Base-by-base conservation (phyloP, 2,888 invertebrate genomes). In the Cloeon dipterum region DNA sequence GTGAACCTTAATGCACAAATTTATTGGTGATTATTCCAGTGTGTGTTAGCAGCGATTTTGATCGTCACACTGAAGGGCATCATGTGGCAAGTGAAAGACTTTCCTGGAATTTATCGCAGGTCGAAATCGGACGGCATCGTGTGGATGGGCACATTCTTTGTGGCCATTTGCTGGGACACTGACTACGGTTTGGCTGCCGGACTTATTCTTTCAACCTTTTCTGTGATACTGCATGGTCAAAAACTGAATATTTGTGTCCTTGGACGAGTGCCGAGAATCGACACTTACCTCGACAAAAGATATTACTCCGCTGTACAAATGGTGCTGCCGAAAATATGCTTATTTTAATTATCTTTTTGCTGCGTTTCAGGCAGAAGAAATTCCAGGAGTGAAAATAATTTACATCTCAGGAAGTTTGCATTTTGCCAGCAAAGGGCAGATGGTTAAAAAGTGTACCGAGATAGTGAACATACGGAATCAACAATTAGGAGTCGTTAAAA, bases 11-110 rank as follows among this genome's bases (percentile, higher is more conserved):
- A n/a, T n/a, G n/a, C n/a, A n/a, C n/a, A n/a, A n/a, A n/a, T n/a
- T n/a, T n/a, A n/a, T n/a, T n/a, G n/a, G n/a, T n/a, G n/a, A n/a
- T 39, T 36, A 58, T 56, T 54, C 39, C 52, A 78, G 77, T 72
- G 74, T 46, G 73, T 85, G 42, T 59, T 88, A 36, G 76, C 83
- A 2, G 68, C 75, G 48, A 75, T 86, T 50, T 83, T 86, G 44
- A 67, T 83, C 40, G 74, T 81, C 3, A 77, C 82, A 0, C 54
- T 83, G 14, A 77, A 77, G 51, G 74, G 76, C 39, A 75, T 83
- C 71, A 61, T 79, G 39, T 57, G 72, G 50, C 81, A 85, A 58
- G 61, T 67, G 39, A 63, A 51, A 21, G 74, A 81, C 35, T 59
- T 86, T 1, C 54, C 59, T 11, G 66, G 65, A 39, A 57, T 81